Evolutionary conservation across 2,113 vertebrate genomes (phyloP).

Genomic region (Reinhardtius hippoglossoides): DNA sequence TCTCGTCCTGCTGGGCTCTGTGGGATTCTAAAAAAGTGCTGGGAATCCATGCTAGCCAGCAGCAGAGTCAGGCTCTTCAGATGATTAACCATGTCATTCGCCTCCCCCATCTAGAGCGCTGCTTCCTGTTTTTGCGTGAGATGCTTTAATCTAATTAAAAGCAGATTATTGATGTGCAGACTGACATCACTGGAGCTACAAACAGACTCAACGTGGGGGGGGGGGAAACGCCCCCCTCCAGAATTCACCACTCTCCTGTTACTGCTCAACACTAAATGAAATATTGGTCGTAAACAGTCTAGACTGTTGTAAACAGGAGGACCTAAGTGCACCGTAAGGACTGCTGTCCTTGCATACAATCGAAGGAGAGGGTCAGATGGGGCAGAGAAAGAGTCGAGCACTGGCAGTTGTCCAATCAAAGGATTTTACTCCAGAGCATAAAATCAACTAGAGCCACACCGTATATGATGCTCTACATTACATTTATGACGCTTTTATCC

Average conservation of each 20-base stretch:
- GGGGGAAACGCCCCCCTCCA: slow-evolving; percentile 12
- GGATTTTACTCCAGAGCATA: slow-evolving; percentile 19
- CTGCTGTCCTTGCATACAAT: slow-evolving; percentile 26
- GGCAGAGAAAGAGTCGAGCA: slow-evolving; percentile 1
- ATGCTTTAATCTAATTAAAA: slow-evolving; percentile 76
- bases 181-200: slow-evolving; percentile 40
- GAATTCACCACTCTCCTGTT: slow-evolving; percentile 42
- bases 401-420: slow-evolving; percentile 36
- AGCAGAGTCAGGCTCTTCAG: slow-evolving; percentile 41
- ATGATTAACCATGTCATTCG: slow-evolving; percentile 53
- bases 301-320: slow-evolving; percentile 34
- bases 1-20: slow-evolving; percentile 22
- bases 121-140: slow-evolving; percentile 62
- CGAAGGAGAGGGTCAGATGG: slow-evolving; percentile 30
- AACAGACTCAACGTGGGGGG: slow-evolving; percentile 23
- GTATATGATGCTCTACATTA: neutral
- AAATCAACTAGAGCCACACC: neutral
- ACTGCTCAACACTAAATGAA: slow-evolving; percentile 53
- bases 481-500: slow-evolving; percentile 9
- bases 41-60: slow-evolving; percentile 18
- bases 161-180: slow-evolving; percentile 64
- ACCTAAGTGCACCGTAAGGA: slow-evolving; percentile 43
- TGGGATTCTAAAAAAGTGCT: slow-evolving; percentile 16
- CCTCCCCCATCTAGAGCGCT: slow-evolving; percentile 42
- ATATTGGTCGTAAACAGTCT: slow-evolving; percentile 52